Base-by-base conservation (phyloP, 2,797 vertebrate genomes). In the Acanthopagrus latus region DNA sequence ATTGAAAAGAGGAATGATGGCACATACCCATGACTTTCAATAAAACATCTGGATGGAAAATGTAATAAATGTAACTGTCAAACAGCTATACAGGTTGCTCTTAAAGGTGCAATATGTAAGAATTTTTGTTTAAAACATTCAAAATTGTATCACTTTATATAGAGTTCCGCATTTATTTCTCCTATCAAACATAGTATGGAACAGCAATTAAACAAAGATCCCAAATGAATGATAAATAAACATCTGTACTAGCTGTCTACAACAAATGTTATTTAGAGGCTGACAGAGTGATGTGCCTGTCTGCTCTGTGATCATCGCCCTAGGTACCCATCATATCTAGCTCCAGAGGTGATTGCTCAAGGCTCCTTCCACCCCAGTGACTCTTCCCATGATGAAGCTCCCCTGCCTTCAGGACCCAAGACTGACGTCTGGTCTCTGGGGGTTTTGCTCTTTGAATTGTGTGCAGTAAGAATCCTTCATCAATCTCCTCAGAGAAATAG, bases 371-470 rank as follows among this genome's bases (percentile, higher is more conserved):
- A 97, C 88, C 90, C 92, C 46, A 95, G 85, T 73, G 97, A 97
- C 88, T 95, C 95, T 76, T 93, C 90, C 21, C 89, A 95, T 52
- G 92, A 92, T 82, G 96, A 97, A 81, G 94, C 94, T 52, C 96
- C 95, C 64, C 88, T 94, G 62, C 96, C 96, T 62, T 98, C 97
- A 0, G 97, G 98, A n/a, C 97, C 98, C 23, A 99, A 99, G 89
- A 95, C 96, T 23, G 98, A 99, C 80, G 88, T 99, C 23, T 99
- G 98, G 98, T 99, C 98, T 14, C 96, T 99, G 41, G 98, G 98
- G 47, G 89, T 98, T 75, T 96, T 99, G 91, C 92, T 99, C 71
- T 98, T 99, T 94, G 97, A 99, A 84, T 95, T 99, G 67, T 99
- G 96, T 87, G 83, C 96, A 85, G 98, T 99, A 97, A 77, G 98